A percentile compares a stretch with the other conserved stretches of the same genome.
Conservation (phyloP, 2,797 vertebrate species). For the Smutsia gigantea region DNA sequence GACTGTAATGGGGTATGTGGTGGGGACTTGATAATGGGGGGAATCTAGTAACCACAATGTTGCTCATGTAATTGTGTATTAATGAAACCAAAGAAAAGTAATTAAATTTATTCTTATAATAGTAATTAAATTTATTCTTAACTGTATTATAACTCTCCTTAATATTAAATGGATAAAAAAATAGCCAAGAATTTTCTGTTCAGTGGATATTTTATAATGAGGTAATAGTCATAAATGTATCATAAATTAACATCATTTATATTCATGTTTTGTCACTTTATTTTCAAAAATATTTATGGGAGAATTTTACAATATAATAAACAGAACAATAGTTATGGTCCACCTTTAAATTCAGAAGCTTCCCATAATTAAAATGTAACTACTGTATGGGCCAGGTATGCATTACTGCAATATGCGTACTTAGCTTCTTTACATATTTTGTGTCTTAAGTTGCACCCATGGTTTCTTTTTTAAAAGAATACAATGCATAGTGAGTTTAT, state of each 20-base stretch:
- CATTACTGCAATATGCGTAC: background rate
- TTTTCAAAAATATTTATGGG: background rate
- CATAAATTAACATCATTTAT: background rate
- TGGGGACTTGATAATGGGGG: too few species aligned
- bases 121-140: background rate
- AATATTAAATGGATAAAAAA: background rate
- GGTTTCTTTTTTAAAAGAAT: background rate
- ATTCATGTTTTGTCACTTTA: background rate
- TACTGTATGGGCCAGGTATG: background rate
- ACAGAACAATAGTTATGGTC: background rate
- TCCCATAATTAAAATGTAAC: background rate
- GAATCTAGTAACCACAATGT: too few species aligned
- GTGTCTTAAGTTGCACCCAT: background rate
- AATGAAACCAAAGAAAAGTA: too few species aligned
- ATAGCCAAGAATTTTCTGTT: background rate
- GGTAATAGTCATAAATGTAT: background rate
- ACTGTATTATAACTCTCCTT: background rate
- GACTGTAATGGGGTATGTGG: too few species aligned
- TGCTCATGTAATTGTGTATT: too few species aligned
- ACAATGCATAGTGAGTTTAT: background rate
- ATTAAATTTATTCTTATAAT: too few species aligned
- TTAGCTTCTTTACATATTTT: background rate
- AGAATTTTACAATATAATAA: background rate
- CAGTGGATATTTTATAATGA: background rate
- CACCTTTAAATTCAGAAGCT: background rate